These are phyloP conservation scores for Pollenia labialis DNA, from an alignment of 2,888 invertebrate species.

Conservation along the genomic window DNA sequence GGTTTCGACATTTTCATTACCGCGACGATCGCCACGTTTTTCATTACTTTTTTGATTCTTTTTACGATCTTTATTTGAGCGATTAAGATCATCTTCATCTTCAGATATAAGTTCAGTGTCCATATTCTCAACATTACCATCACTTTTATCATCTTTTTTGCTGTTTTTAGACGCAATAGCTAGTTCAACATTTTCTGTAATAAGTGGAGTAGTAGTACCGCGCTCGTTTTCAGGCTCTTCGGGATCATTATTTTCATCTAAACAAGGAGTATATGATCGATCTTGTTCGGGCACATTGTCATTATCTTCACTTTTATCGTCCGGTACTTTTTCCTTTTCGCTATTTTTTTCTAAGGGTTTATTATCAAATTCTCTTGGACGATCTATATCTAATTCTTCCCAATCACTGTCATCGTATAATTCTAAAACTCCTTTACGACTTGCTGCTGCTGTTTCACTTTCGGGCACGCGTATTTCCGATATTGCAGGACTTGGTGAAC, in stretches of 20 bases:
- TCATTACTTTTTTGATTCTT: slow-evolving; percentile 69
- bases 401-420: slow-evolving; percentile 86
- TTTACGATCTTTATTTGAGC: slow-evolving; percentile 64
- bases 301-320: slow-evolving; percentile 47
- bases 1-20: slow-evolving; percentile 84
- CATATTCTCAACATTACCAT: slow-evolving; percentile 85
- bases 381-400: slow-evolving; percentile 83
- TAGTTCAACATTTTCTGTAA: slow-evolving; percentile 38
- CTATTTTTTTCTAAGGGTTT: slow-evolving; percentile 53
- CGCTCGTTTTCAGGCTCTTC: slow-evolving; percentile 77
- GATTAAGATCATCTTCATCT: slow-evolving; percentile 85
- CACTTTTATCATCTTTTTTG: slow-evolving; percentile 52
- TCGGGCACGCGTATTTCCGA: slow-evolving; percentile 74
- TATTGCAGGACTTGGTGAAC: slow-evolving; percentile 72
- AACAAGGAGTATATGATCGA: slow-evolving; percentile 89
- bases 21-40: slow-evolving; percentile 76
- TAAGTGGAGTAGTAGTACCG: slow-evolving; percentile 69
- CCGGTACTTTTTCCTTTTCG: slow-evolving; percentile 20
- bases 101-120: slow-evolving; percentile 91
- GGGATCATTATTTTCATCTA: slow-evolving; percentile 87
- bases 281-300: slow-evolving; percentile 85
- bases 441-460: slow-evolving; percentile 74
- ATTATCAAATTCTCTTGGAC: slow-evolving; percentile 76
- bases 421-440: slow-evolving; percentile 84
- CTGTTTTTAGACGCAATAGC: neutral